Conservation (phyloP, 2,113 vertebrate species). For the Gila orcuttii region DNA sequence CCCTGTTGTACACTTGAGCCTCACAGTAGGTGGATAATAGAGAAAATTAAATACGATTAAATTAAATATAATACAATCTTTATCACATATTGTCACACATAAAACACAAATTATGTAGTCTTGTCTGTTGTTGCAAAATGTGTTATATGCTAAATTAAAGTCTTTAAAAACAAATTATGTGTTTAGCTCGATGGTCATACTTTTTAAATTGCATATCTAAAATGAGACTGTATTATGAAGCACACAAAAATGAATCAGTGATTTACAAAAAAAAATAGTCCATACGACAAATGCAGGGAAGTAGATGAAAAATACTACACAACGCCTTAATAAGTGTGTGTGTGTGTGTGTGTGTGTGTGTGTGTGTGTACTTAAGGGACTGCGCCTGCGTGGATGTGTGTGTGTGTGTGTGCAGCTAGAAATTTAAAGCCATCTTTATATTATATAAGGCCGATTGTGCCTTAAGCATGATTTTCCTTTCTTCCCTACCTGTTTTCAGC, state of each 20-base stretch:
- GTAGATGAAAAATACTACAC: slow-evolving; percentile 45
- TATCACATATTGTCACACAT: neutral
- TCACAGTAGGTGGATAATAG: slow-evolving; percentile 8
- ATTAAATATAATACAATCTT: neutral
- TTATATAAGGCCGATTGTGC: neutral
- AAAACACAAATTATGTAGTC: neutral
- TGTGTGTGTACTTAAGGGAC: slow-evolving; percentile 49
- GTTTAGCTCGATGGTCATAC: neutral
- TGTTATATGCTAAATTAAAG: neutral
- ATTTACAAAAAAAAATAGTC: neutral
- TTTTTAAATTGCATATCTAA: neutral
- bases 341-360: slow-evolving; percentile 49
- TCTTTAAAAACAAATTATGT: neutral
- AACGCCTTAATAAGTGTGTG: slow-evolving; percentile 38
- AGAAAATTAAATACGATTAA: neutral
- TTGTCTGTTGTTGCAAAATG: neutral
- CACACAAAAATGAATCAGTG: neutral
- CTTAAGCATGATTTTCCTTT: neutral
- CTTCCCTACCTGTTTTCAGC: neutral
- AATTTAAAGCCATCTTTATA: slow-evolving; percentile 4
- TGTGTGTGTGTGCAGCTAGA: slow-evolving; percentile 34
- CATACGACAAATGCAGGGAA: slow-evolving; percentile 52
- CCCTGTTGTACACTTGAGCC: slow-evolving; percentile 18
- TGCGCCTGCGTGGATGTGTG: slow-evolving; percentile 45
- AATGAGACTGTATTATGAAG: neutral